Evolutionary conservation across 37 sponge, comb jelly and placozoan species (phyloP), one percentile per base, ranked within the genome.

Genomic region (Dysidea cf. avara): DNA sequence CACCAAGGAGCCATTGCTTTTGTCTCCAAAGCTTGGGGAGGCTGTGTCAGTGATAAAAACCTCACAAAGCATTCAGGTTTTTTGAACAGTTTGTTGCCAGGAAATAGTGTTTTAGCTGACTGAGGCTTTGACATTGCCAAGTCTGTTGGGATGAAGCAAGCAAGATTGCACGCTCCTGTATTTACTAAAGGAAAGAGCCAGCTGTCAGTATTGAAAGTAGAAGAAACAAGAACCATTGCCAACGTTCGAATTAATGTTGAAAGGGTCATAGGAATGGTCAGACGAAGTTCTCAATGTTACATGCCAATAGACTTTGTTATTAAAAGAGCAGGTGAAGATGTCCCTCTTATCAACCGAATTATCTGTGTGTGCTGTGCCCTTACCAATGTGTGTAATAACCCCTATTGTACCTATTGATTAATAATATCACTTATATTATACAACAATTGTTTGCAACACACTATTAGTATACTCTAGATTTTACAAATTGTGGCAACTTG

Each of bases 141-240:
- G 11, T 63, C 65, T 2, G 64, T 75, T 17, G 61, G 62, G 2
- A 28, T 56, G 12, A 53, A 61, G 28, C 36, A 28, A 43, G 68
- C 61, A 34, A 56, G 68, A 33, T 49, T 68, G 7, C 37, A 60
- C 18, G 55, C 56, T 14, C 80, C 71, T 28, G 49, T 70, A 14
- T 79, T 69, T 35, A 79, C 80, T 31, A 68, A 29, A 69, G 70
- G 80, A 1, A 69, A 58, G 51, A 79, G 69, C 48, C 80, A 79
- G 39, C 52, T 79, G 18, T 46, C 50, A 4, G 36, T n/a, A 57
- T 20, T 21, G 26, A 50, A 69, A 38, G 71, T 79, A 7, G 80
- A 80, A 49, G 31, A 16, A 17, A 28, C 81, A 17, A 56, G 71
- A 48, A 20, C 60, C 37, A 48, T 80, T 29, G 16, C 54, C 13